Percentiles rank a stretch among this genome's conserved stretches.
Conservation (phyloP, 2,113 vertebrate genomes). For the Polyodon spathula region DNA sequence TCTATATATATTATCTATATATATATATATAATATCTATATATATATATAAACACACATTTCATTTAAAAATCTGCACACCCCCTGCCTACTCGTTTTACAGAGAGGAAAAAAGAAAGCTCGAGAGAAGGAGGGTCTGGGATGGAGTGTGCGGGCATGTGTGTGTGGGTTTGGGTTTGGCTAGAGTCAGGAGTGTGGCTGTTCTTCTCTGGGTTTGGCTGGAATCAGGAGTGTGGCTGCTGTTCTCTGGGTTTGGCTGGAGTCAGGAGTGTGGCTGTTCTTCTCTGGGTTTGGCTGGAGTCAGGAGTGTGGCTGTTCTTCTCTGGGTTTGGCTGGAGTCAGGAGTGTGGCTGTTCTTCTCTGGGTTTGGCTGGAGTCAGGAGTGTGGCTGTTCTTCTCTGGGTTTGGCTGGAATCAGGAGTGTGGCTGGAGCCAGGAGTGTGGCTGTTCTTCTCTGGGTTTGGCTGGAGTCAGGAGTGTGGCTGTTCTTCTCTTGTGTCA, state of each 20-base stretch:
- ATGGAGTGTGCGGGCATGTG: too few relatives aligned
- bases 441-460: neutral
- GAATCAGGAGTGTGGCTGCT: neutral
- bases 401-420: too few relatives aligned
- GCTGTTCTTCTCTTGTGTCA: constrained; percentile 4
- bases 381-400: neutral
- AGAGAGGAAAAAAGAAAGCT: too few relatives aligned
- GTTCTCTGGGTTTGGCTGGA: constrained; percentile 2
- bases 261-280: neutral
- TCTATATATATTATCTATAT: too few relatives aligned
- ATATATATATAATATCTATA: too few relatives aligned
- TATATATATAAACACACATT: too few relatives aligned
- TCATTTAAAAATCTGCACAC: too few relatives aligned
- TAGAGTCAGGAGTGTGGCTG: neutral
- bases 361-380: constrained; percentile 1
- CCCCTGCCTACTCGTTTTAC: too few relatives aligned
- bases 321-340: constrained; percentile 4
- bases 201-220: constrained; percentile 1
- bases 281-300: constrained; percentile 2
- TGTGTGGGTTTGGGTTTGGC: too few relatives aligned
- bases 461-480: neutral
- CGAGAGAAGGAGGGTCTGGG: too few relatives aligned
- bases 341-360: neutral
- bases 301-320: neutral
- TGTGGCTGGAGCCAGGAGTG: neutral